Percentiles rank a stretch among this genome's conserved stretches.
These are phyloP conservation scores for Dicrostonyx torquatus DNA, from an alignment of 2,797 vertebrate genomes.

Conservation along the genomic window DNA sequence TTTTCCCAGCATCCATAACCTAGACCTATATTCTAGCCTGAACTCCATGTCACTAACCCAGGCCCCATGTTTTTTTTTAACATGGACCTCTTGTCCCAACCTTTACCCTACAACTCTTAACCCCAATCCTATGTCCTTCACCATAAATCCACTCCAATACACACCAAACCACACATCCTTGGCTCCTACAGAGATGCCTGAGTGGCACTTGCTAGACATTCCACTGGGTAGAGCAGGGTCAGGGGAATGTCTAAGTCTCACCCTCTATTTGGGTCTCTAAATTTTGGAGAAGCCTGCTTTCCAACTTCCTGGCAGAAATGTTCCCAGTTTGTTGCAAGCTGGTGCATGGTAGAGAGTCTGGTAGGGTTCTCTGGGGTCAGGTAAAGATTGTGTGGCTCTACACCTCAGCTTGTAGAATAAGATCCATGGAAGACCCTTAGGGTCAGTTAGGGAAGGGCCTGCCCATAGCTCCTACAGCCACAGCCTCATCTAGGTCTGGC, in stretches of 20 bases:
- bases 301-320: background rate
- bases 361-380: background rate
- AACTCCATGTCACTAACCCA: background rate
- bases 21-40: background rate
- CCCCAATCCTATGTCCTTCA: background rate
- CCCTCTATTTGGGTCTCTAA: background rate
- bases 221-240: background rate
- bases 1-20: background rate
- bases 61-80: background rate
- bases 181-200: background rate
- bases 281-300: too few species aligned
- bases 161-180: background rate
- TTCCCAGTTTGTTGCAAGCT: fast-evolving
- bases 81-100: background rate
- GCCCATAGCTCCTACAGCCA: background rate
- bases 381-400: background rate
- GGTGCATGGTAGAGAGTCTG: background rate
- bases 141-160: background rate
- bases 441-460: background rate
- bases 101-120: background rate
- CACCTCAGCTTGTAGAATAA: background rate
- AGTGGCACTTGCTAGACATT: background rate
- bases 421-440: background rate
- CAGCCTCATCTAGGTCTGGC: too few species aligned
- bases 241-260: background rate